Evolutionary conservation across 1,140 invertebrate species (phyloP).

Genomic region (Cotesia chilonis): DNA sequence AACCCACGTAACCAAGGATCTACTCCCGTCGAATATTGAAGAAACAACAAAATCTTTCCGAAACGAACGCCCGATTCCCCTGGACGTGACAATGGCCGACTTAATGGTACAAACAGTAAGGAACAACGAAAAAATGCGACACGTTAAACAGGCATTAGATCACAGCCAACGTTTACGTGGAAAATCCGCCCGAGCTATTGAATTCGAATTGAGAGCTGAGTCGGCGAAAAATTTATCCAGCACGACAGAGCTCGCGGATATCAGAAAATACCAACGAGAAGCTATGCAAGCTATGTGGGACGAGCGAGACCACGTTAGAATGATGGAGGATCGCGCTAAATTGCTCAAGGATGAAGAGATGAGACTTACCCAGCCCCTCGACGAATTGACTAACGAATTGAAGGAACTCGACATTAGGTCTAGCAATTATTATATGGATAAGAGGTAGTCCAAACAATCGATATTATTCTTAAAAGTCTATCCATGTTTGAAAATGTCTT

Average conservation of each 20-base stretch:
- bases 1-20: slow-evolving; percentile 72
- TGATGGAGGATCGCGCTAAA: slow-evolving; percentile 62
- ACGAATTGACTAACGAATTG: slow-evolving; percentile 69
- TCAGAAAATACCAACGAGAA: slow-evolving; percentile 58
- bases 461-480: no score
- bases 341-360: slow-evolving; percentile 62
- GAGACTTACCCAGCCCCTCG: slow-evolving; percentile 31
- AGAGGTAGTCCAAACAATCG: slow-evolving; percentile 66
- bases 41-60: slow-evolving; percentile 55
- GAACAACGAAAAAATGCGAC: slow-evolving; percentile 64
- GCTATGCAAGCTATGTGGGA: slow-evolving; percentile 52
- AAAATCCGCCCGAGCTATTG: slow-evolving; percentile 78
- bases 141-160: slow-evolving; percentile 61
- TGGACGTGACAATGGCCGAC: slow-evolving; percentile 60
- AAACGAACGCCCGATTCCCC: slow-evolving; percentile 57
- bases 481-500: no score
- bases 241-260: slow-evolving; percentile 58
- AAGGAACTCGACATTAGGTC: slow-evolving; percentile 71
- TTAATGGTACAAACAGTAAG: slow-evolving; percentile 59
- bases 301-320: slow-evolving; percentile 52
- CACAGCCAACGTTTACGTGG: slow-evolving; percentile 69
- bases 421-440: slow-evolving; percentile 69
- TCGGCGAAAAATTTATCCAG: slow-evolving; percentile 60
- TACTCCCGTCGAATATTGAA: slow-evolving; percentile 67
- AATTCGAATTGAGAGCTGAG: slow-evolving; percentile 70